Base-by-base conservation (phyloP, 1,140 invertebrate species). In the Anthonomus grandis region DNA sequence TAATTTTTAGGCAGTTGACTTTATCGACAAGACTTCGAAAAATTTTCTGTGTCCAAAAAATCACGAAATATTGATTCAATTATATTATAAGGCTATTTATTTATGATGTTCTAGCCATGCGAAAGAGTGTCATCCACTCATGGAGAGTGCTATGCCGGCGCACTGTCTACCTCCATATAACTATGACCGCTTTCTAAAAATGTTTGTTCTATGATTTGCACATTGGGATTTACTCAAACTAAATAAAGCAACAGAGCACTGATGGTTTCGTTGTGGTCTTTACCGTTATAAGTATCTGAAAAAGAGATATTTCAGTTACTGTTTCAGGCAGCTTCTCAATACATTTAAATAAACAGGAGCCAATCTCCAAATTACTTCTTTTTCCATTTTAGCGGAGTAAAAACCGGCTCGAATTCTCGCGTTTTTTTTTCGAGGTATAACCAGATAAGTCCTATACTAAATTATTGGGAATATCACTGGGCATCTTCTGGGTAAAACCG, bases 1-100 rank as follows among this genome's bases (percentile, higher is more conserved):
- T 50, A 31, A 57, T 49, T 50, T 57, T 57, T 24, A 51, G 37
- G 38, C 25, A 51, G 23, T 17, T 51, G 12, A 44, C 18, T 37
- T 57, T 49, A 3, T 47, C 45, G 4, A 23, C 22, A 31, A 27
- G 25, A 8, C 31, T 47, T 47, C 17, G 23, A 47, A 2, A 47
- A 17, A n/a, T n/a, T n/a, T n/a, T n/a, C n/a, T n/a, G n/a, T 8
- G 22, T 47, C 18, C 5, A 2, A 47, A 31, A 57, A 49, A 9
- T 57, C 54, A 21, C 46, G 18, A 49, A 15, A 49, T 41, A 49
- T 49, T 25, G 31, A 37, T 15, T 49, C 45, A 23, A 49, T 25
- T 49, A 57, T 15, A 0, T 3, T 49, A 50, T 13, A 50, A 4
- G 38, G 15, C 1, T 52, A 41, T 24, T 52, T 52, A 3, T 37